Evolutionary conservation across 2,113 vertebrate species (phyloP).

Genomic region (Stictonetta naevosa): DNA sequence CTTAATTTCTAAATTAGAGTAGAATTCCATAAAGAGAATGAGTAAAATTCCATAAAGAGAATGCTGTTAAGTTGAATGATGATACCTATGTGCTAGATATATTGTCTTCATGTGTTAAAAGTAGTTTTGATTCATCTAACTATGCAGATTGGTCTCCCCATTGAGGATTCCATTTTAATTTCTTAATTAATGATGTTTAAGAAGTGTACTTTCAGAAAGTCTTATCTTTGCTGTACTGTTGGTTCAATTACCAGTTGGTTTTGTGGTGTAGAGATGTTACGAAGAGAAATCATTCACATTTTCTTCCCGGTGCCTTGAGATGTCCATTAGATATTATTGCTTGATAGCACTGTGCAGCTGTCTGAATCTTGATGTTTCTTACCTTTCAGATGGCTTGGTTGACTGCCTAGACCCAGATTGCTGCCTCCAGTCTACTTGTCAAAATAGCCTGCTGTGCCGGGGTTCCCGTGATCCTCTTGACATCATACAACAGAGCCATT

Average conservation of each 20-base stretch:
- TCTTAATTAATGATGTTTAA: neutral
- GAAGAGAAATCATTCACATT: neutral
- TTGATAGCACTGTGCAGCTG: neutral
- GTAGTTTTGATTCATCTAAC: neutral
- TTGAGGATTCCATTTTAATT: neutral
- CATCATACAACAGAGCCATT: conserved; percentile 93
- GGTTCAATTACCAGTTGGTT: neutral
- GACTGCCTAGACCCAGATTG: conserved; percentile 99
- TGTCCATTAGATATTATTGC: fast-evolving
- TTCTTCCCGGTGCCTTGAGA: neutral
- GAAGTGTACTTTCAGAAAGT: neutral
- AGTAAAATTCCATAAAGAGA: conserved; percentile 48
- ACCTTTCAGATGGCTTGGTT: conserved; percentile 90
- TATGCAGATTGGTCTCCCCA: neutral
- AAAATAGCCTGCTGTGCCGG: conserved; percentile 93
- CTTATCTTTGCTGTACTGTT: fast-evolving
- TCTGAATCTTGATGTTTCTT: conserved; percentile 22
- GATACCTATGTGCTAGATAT: conserved; percentile 16
- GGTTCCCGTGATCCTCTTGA: conserved; percentile 94
- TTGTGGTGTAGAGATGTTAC: fast-evolving
- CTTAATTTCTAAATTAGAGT: conserved; percentile 58
- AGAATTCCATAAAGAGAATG: conserved; percentile 44
- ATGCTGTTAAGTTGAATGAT: conserved; percentile 27
- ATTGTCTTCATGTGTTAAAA: neutral
- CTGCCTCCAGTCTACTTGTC: conserved; percentile 95